Evolutionary conservation across 2,888 invertebrate genomes (phyloP), one percentile per base, ranked within the genome.

Genomic region (Andrena minutula): DNA sequence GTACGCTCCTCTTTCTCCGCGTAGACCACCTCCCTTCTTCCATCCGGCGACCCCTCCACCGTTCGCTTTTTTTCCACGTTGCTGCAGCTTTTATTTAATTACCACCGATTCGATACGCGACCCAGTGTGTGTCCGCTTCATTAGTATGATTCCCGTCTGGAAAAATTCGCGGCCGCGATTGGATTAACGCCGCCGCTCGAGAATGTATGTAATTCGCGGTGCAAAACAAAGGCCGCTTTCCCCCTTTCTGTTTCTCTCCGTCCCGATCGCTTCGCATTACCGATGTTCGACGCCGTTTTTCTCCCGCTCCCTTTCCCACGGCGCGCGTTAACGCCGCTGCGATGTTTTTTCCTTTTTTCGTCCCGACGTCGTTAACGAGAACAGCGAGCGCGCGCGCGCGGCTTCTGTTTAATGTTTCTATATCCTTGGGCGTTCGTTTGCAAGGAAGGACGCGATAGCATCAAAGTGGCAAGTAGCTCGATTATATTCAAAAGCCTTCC

Each of bases 1-100:
- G 65, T 60, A 49, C 53, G 60, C n/a, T 51, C 32, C 47, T 53
- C 49, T 4, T 32, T 26, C 53, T 41, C 47, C 47, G 28, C 28
- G 35, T 49, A 35, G 56, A 26, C 32, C 2, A 32, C 61, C 47
- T 69, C 61, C 51, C 56, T 71, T 65, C 69, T 56, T 68, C 49
- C 26, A 16, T 35, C 23, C 0, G 30, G 8, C 63, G 16, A n/a
- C 30, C 20, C 6, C 56, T 16, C 26, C 41, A 7, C 61, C 65
- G 51, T 35, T 63, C 23, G 72, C 70, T 72, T 77, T 75, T 41
- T 75, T 73, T 64, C 41, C 72, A 73, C 63, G 72, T 74, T 68
- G 61, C 72, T 69, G 58, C 65, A 58, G 76, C 49, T 82, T 75
- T 82, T 75, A 84, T 82, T 82, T 82, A 79, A 78, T 82, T 78